Evolutionary conservation across 2,113 vertebrate species (phyloP).

Genomic region (Daphoenositta chrysoptera): DNA sequence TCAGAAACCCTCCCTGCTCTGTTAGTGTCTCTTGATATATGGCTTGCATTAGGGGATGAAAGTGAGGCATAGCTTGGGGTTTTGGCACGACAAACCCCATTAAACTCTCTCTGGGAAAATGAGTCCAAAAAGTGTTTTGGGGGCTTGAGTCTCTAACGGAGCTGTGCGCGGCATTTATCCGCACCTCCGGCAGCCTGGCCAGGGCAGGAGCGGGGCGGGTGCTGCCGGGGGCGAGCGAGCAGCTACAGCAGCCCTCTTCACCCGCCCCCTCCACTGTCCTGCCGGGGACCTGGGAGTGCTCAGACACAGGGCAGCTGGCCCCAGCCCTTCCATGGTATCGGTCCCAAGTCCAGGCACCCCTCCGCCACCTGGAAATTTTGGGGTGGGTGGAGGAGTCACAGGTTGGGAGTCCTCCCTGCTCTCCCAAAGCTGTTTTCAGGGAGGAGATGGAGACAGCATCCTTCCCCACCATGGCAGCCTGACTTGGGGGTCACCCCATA

Average conservation of each 20-base stretch:
- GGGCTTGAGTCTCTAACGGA: slow-evolving; percentile 47
- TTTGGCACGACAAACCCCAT: slow-evolving; percentile 70
- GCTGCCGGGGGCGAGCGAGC: neutral
- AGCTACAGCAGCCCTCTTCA: neutral
- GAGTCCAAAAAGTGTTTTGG: slow-evolving; percentile 54
- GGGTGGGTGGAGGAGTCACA: neutral
- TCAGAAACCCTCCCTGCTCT: slow-evolving; percentile 56
- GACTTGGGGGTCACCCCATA: rapidly evolving
- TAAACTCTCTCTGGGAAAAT: slow-evolving; percentile 71
- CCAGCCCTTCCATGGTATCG: too few relatives aligned
- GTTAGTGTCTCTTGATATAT: slow-evolving; percentile 71
- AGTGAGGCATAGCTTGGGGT: slow-evolving; percentile 67
- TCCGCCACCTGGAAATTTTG: neutral
- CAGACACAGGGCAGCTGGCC: neutral
- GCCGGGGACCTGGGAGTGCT: rapidly evolving
- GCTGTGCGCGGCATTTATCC: neutral
- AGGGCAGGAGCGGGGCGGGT: neutral
- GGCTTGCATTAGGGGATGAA: slow-evolving; percentile 72
- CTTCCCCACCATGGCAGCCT: neutral
- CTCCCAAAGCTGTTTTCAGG: neutral
- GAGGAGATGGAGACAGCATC: neutral
- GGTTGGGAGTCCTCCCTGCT: neutral
- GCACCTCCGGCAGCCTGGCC: neutral
- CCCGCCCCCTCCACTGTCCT: rapidly evolving
- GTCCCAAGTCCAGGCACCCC: neutral